These are phyloP conservation scores for Leptinotarsa undecemlineata DNA, from an alignment of 1,140 invertebrate species.

Conservation along the genomic window DNA sequence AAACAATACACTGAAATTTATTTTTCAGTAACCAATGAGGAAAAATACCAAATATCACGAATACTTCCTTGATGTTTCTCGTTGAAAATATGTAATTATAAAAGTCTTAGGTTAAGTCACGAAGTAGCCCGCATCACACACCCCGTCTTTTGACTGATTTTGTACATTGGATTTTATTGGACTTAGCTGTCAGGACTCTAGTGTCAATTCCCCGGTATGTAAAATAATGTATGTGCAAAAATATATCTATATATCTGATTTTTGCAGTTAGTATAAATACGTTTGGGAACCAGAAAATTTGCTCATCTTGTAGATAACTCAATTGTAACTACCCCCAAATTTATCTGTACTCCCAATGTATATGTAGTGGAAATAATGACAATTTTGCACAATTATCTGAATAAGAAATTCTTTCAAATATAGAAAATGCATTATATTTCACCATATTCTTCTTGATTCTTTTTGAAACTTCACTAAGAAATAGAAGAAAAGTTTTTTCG, in stretches of 20 bases:
- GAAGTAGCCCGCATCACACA: conserved; percentile 45
- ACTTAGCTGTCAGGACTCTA: conserved; percentile 45
- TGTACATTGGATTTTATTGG: conserved; percentile 51
- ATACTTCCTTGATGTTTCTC: neutral
- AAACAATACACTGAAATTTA: too few species aligned
- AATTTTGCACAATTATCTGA: too few species aligned
- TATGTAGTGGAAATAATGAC: neutral
- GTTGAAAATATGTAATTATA: conserved; percentile 1
- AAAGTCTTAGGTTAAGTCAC: conserved; percentile 31
- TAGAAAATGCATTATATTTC: neutral
- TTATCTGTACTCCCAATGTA: conserved; percentile 16
- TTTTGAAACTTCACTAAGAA: neutral
- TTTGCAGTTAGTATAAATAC: conserved; percentile 50
- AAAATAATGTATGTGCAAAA: conserved; percentile 40
- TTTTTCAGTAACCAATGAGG: too few species aligned
- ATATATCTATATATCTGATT: conserved; percentile 35
- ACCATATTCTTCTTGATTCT: neutral
- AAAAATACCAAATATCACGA: neutral
- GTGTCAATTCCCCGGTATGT: conserved; percentile 46
- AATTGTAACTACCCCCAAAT: conserved; percentile 10
- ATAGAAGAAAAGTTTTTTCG: neutral
- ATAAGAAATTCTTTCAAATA: too few species aligned
- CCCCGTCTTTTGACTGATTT: conserved; percentile 40
- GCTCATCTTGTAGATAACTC: conserved; percentile 48
- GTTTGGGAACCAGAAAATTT: conserved; percentile 49